Conservation (phyloP, 2,113 vertebrate species). For the Albula glossodonta region DNA sequence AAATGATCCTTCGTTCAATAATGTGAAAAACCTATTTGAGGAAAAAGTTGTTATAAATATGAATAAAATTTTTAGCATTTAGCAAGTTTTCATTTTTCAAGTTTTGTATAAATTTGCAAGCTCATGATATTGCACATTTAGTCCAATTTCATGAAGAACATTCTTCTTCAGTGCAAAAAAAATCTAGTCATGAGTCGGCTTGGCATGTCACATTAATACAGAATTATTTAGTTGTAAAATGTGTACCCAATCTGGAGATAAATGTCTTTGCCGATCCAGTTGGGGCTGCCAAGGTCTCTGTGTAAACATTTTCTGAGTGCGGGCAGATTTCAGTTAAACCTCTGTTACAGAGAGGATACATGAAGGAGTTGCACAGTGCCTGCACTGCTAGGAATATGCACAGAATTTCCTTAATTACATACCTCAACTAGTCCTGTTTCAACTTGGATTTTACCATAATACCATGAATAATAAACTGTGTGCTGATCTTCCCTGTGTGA, state of each 20-base stretch:
- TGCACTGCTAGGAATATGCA: not conserved
- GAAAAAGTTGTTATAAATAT: too few species aligned
- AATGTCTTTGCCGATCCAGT: not conserved
- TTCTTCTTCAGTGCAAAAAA: not conserved
- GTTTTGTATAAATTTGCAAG: not conserved
- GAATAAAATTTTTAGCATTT: not conserved
- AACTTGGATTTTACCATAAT: not conserved
- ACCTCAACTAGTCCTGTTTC: not conserved
- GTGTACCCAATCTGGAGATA: not conserved
- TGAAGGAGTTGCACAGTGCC: not conserved
- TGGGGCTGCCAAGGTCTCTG: not conserved
- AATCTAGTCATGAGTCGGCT: not conserved
- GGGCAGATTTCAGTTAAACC: not conserved
- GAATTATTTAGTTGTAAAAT: not conserved
- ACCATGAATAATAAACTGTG: not conserved
- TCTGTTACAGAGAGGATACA: not conserved
- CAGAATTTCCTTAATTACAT: not conserved
- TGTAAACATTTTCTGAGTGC: not conserved
- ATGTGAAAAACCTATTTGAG: not conserved
- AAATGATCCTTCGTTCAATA: not conserved
- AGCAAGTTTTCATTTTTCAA: not conserved
- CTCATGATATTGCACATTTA: not conserved
- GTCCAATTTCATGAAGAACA: not conserved
- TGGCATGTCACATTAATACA: not conserved
- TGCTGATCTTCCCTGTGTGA: not conserved